phyloP scores from a whole-genome alignment of 2,888 invertebrate species.

The Deilephila elpenor region DNA sequence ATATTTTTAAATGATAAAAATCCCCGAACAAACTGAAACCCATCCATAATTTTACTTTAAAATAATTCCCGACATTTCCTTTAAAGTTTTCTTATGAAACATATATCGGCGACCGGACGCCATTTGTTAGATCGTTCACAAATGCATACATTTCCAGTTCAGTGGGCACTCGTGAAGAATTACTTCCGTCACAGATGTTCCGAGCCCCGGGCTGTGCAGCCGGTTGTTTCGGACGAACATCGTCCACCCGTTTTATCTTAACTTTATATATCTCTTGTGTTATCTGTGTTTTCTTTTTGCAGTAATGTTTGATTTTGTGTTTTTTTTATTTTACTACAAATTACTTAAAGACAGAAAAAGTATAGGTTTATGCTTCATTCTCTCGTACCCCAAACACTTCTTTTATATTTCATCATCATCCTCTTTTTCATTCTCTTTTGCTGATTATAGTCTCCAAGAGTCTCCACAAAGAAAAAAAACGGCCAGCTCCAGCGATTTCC shows the following conservation, averaged over 20 bases:
- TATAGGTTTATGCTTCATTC: too few relatives aligned
- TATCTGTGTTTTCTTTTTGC: neutral
- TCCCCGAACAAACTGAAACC: neutral
- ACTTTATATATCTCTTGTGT: neutral
- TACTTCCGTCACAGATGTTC: conserved; percentile 48
- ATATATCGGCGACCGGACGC: neutral
- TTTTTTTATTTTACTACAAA: neutral
- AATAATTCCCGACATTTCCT: neutral
- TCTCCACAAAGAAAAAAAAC: too few relatives aligned
- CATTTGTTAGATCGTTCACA: conserved; percentile 32
- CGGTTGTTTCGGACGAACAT: conserved; percentile 38
- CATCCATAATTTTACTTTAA: neutral
- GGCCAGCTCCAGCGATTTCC: too few relatives aligned
- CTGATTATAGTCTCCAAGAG: too few relatives aligned
- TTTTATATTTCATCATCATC: too few relatives aligned
- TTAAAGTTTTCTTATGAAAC: neutral
- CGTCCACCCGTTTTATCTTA: conserved; percentile 31
- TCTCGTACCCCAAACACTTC: too few relatives aligned
- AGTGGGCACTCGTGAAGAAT: conserved; percentile 50
- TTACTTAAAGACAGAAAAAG: neutral
- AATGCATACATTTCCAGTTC: conserved; percentile 48
- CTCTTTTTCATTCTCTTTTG: too few relatives aligned
- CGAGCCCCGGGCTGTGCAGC: conserved; percentile 40
- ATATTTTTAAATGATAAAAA: neutral
- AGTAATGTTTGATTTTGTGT: neutral